Evolutionary conservation across 2,113 vertebrate species (phyloP).

Genomic region (cattle (Bos taurus)): ARS-UCD2.0 NC_037347.1:33055001-33055500

Average conservation of each 20-base stretch:
- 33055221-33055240: neutral
- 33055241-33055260: neutral
- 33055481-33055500: neutral
- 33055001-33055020: neutral
- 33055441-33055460: neutral
- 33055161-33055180: neutral
- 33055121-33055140: neutral
- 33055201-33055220: neutral
- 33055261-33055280: neutral
- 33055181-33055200: neutral
- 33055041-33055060: neutral
- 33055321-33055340: neutral
- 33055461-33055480: neutral
- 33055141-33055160: neutral
- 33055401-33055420: neutral
- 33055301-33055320: neutral
- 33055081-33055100: neutral
- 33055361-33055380: neutral
- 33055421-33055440: neutral
- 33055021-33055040: neutral
- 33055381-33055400: neutral
- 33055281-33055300: neutral
- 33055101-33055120: neutral
- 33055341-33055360: neutral
- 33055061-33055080: neutral